Evolutionary conservation across 2,888 invertebrate species (phyloP), one percentile per base, ranked within the genome.

Genomic region (Synanthedon andrenaeformis): DNA sequence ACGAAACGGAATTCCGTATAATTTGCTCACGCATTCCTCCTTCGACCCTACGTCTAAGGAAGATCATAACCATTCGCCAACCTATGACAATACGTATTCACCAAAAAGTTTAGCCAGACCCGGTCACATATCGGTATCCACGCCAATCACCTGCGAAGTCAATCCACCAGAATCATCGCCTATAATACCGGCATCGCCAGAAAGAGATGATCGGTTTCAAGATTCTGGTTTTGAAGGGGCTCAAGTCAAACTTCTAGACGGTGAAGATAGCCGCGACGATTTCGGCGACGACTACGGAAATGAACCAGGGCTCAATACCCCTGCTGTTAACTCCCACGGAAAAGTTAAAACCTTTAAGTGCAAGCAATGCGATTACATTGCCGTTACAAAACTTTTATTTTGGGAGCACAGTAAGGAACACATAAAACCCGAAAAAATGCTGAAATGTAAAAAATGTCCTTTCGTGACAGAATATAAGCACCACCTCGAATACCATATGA

Each of bases 401-500:
- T 99, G 99, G 98, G 92, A 93, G 48, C 99, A 99, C 76, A 91
- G 92, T 23, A 92, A 93, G 54, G 89, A 90, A 17, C 99, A 99
- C 84, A 98, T 99, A 67, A 96, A 96, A 67, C 91, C 92, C 0
- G 98, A 99, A 64, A 98, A 98, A 73, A 90, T 96, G 64, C 87
- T 99, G 35, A 92, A 92, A 57, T 99, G 99, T 70, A 93, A 94
- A 4, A 92, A 94, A 67, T 99, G 99, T 72, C 95, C 96, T 0
- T 99, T 99, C 70, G 97, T 98, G 3, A 99, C 99, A 0, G 98
- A 99, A 75, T 96, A 97, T 88, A 99, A 99, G 71, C 99, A 99
- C 74, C 99, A 99, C 66, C 84, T 99, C 56, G 98, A 99, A 74
- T 99, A 99, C 70, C 99, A 98, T 76, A 90, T 98, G 74, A 90